Evolutionary conservation across 2,113 vertebrate species (phyloP).

Genomic region (Gnathonemus longibarbis): DNA sequence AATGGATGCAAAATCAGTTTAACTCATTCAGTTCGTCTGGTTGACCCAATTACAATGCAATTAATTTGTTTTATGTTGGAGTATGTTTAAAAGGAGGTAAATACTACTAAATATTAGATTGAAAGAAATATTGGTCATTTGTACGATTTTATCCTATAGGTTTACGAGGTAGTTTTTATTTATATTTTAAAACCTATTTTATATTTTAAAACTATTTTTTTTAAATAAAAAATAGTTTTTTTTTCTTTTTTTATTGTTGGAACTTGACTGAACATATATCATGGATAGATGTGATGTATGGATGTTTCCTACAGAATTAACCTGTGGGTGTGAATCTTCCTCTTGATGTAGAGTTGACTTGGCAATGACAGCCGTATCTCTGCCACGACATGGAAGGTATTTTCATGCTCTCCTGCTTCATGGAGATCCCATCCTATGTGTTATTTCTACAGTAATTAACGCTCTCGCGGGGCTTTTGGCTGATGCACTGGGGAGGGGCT

Average conservation of each 20-base stretch:
- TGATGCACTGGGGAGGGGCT: background rate
- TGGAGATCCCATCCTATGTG: constrained; percentile 26
- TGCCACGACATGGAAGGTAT: constrained; percentile 35
- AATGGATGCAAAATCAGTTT: background rate
- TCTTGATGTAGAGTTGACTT: background rate
- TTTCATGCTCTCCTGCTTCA: constrained; percentile 26
- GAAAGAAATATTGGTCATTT: background rate
- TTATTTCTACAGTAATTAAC: constrained; percentile 35
- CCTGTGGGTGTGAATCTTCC: background rate
- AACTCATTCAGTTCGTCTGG: background rate
- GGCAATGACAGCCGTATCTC: constrained; percentile 32
- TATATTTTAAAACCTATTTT: no score
- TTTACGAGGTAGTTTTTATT: background rate
- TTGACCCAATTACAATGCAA: background rate
- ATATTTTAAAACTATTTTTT: no score
- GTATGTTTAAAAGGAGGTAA: background rate
- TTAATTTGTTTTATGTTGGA: background rate
- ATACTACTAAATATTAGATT: background rate
- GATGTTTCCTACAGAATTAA: background rate
- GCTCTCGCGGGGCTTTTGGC: constrained; percentile 22
- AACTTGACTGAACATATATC: background rate
- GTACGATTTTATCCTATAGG: background rate
- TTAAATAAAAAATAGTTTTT: no score
- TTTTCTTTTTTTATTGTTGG: background rate
- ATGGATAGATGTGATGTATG: background rate